These are phyloP conservation scores for Diachrysia chrysitis DNA, from an alignment of 2,888 invertebrate species.

Conservation along the genomic window DNA sequence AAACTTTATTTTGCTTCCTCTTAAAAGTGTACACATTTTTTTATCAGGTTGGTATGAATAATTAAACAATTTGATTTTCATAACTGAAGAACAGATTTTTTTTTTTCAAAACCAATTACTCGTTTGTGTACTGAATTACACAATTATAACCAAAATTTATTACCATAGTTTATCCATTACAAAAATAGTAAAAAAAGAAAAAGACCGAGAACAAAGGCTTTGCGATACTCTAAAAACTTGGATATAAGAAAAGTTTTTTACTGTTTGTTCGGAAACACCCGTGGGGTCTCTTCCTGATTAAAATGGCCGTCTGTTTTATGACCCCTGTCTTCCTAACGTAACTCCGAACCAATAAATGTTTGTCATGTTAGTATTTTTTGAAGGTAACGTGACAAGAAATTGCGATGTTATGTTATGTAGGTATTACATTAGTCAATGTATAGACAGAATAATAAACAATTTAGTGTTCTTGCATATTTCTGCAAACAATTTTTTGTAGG, in stretches of 20 bases:
- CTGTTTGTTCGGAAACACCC: conserved; percentile 33
- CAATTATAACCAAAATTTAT: conserved; percentile 6
- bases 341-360: background rate
- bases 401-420: background rate
- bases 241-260: conserved; percentile 44
- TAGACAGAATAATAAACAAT: no score
- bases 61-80: no score
- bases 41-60: no score
- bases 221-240: conserved; percentile 40
- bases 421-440: no score
- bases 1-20: background rate
- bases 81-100: background rate
- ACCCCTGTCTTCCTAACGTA: background rate
- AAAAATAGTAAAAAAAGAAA: conserved; percentile 22
- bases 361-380: background rate
- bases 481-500: background rate
- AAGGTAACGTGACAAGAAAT: background rate
- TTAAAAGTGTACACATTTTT: no score
- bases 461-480: background rate
- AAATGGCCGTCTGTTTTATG: conserved; percentile 40
- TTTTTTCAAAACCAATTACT: background rate
- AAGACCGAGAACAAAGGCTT: conserved; percentile 33
- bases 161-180: conserved; percentile 15
- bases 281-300: conserved; percentile 27
- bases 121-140: background rate